Evolutionary conservation across 2,888 invertebrate species (phyloP).

Genomic region (Barypeithes pellucidus): DNA sequence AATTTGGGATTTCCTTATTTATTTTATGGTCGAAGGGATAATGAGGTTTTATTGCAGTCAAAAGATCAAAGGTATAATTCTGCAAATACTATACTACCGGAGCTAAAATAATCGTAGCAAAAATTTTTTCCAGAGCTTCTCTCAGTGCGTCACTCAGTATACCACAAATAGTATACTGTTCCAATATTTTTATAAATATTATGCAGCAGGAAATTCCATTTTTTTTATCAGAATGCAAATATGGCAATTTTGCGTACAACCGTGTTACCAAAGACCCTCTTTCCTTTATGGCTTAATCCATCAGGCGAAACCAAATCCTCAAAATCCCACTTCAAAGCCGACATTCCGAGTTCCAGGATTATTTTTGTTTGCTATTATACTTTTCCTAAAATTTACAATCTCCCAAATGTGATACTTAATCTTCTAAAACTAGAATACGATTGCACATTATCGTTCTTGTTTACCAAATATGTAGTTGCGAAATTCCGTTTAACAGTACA

Average conservation of each 20-base stretch:
- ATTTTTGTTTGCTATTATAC: constrained; percentile 45
- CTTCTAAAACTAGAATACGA: constrained; percentile 29
- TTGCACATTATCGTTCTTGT: constrained; percentile 23
- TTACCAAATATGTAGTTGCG: constrained; percentile 32
- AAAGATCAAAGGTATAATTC: too few relatives aligned
- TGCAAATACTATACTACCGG: too few relatives aligned
- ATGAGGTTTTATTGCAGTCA: too few relatives aligned
- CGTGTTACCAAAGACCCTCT: constrained; percentile 29
- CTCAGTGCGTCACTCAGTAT: too few relatives aligned
- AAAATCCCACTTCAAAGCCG: constrained; percentile 47
- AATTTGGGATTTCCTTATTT: too few relatives aligned
- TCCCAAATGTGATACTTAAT: constrained; percentile 31
- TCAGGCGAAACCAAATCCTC: constrained; percentile 34
- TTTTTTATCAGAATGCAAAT: constrained; percentile 44
- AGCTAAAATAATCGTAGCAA: too few relatives aligned
- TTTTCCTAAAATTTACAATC: constrained; percentile 45
- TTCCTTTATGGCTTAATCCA: constrained; percentile 43
- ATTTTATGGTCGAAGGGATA: too few relatives aligned
- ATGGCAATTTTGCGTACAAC: constrained; percentile 25
- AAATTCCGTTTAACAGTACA: constrained; percentile 23
- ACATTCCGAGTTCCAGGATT: constrained; percentile 45
- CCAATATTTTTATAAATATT: neutral
- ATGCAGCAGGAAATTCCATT: too few relatives aligned
- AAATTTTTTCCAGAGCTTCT: too few relatives aligned
- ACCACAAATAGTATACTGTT: too few relatives aligned